Evolutionary conservation across 2,888 invertebrate species (phyloP).

Genomic region (Coenonympha arcania): DNA sequence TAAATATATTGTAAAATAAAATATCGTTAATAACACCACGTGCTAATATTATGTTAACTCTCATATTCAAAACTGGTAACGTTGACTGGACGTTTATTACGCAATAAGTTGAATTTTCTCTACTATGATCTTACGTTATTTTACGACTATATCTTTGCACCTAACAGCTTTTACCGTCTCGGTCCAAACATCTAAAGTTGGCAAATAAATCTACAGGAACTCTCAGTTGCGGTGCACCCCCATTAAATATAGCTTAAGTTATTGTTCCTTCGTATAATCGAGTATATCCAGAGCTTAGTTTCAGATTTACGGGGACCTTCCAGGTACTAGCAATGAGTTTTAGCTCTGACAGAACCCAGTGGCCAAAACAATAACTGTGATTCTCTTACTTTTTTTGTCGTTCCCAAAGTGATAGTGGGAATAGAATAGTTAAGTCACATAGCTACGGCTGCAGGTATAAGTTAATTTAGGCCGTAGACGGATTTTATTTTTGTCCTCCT

Average conservation of each 20-base stretch:
- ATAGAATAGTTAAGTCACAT: no score
- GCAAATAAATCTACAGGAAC: constrained; percentile 38
- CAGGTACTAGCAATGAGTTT: constrained; percentile 16
- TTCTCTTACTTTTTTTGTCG: neutral
- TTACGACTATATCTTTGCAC: neutral
- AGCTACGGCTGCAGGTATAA: no score
- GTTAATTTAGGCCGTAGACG: no score
- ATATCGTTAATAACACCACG: no score
- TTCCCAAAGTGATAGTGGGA: neutral
- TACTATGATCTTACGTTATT: no score
- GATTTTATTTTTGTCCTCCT: no score
- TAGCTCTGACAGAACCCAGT: no score
- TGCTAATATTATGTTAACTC: no score
- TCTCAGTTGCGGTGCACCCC: constrained; percentile 36
- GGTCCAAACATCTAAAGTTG: constrained; percentile 24
- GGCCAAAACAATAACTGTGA: neutral
- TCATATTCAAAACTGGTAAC: no score
- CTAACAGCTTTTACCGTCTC: neutral
- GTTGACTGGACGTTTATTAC: no score
- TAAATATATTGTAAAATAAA: no score
- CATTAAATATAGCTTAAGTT: constrained; percentile 42
- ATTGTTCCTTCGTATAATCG: constrained; percentile 37
- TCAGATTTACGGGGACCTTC: constrained; percentile 23
- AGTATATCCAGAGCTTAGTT: constrained; percentile 35
- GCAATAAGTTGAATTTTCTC: no score